Evolutionary conservation across 1,140 invertebrate species (phyloP), one percentile per base, ranked within the genome.

Genomic region (Homalodisca vitripennis): DNA sequence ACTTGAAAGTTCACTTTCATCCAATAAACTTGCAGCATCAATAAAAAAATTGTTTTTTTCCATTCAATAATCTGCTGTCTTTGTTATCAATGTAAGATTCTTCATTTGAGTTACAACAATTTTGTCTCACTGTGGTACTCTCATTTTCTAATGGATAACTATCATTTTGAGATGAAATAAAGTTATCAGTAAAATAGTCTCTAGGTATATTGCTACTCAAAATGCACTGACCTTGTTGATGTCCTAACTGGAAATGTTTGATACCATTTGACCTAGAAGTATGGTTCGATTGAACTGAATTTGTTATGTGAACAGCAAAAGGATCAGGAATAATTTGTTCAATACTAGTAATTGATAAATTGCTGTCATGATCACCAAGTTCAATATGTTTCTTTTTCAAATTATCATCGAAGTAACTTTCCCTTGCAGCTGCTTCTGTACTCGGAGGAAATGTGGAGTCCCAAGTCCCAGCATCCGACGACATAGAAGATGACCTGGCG

Each of bases 11-110:
- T 87, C 84, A 47, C 81, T 78, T 76, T 91, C 89, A 74, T 91
- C 89, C 12, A 84, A 84, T 29, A 91, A 78, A 73, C 84, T 87
- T 0, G 89, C 87, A 27, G 89, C 89, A 78, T 91, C 89, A 68
- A 91, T 91, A 74, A 91, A 91, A 77, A 80, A 82, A 72, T 78
- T 82, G 41, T 60, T 72, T 63, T 72, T 73, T 20, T 55, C 55
- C 2, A 6, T 41, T 10, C 24, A 60, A 22, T 27, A 26, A 26
- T 48, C 24, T 22, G 30, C 34, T 13, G 41, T 67, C 22, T 67
- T 48, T 27, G 34, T 48, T 24, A 32, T 67, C 12, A 34, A 34
- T 34, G 24, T 13, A 6, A 27, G 60, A 63, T 63, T 26, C 2
- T 17, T 17, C 63, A 65, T 10, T 41, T 65, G 29, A 41, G 63